A percentile compares a stretch with the other conserved stretches of the same genome.
Conservation (phyloP, 64 coral and sea anemone genomes). For the Pachyseris speciosa region DNA sequence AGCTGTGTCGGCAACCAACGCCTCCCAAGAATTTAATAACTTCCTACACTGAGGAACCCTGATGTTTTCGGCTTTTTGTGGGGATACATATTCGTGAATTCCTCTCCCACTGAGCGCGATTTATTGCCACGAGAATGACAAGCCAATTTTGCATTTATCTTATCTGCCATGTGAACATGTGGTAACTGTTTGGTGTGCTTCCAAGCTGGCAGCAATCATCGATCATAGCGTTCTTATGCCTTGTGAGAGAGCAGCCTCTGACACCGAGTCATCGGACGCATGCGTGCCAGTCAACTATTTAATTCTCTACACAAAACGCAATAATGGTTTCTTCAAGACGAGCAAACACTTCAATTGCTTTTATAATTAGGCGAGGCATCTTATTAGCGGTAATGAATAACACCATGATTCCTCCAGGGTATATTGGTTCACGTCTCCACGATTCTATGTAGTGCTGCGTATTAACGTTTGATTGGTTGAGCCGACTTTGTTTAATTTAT, state of each 20-base stretch:
- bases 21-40: slow-evolving; percentile 55
- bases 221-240: background rate
- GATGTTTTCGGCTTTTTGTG: slow-evolving; percentile 38
- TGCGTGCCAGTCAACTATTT: slow-evolving; percentile 67
- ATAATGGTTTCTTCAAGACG: slow-evolving; percentile 82
- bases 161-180: slow-evolving; percentile 42
- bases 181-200: slow-evolving; percentile 20
- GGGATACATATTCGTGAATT: slow-evolving; percentile 14
- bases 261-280: background rate
- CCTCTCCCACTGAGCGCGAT: slow-evolving; percentile 36
- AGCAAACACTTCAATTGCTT: slow-evolving; percentile 92
- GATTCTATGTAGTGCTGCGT: slow-evolving; percentile 58
- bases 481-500: slow-evolving; percentile 82
- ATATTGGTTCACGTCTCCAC: slow-evolving; percentile 79
- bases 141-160: slow-evolving; percentile 22
- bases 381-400: slow-evolving; percentile 86
- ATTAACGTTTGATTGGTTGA: slow-evolving; percentile 68
- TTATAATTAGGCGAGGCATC: slow-evolving; percentile 87
- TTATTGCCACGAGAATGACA: background rate
- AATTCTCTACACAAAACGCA: slow-evolving; percentile 66
- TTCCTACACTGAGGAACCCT: slow-evolving; percentile 36
- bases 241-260: too few relatives aligned
- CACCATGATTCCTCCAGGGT: slow-evolving; percentile 70
- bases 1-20: slow-evolving; percentile 46
- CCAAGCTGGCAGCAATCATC: background rate